Conservation (phyloP, 1,140 invertebrate genomes). For the Ericerus pela region DNA sequence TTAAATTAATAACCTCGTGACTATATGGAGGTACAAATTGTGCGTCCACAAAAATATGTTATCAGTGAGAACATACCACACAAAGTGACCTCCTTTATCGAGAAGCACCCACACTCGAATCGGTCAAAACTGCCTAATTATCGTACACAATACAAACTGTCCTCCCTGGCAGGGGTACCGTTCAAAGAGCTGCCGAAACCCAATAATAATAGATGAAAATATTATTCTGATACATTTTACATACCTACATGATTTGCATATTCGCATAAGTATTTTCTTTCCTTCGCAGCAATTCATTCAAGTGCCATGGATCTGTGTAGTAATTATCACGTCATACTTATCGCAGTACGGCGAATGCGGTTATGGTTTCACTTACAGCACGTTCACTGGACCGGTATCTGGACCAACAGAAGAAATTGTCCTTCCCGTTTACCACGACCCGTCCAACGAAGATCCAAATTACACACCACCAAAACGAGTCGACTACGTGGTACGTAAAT, state of each 20-base stretch:
- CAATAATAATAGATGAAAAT: too few relatives aligned
- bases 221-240: too few relatives aligned
- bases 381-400: slow-evolving; percentile 23
- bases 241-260: background rate
- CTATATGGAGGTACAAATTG: too few relatives aligned
- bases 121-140: too few relatives aligned
- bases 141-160: too few relatives aligned
- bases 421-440: background rate
- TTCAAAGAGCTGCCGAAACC: too few relatives aligned
- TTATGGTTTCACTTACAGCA: slow-evolving; percentile 19
- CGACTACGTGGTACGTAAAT: slow-evolving; percentile 23
- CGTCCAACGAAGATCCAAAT: slow-evolving; percentile 10
- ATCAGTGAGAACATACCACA: too few relatives aligned
- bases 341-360: background rate
- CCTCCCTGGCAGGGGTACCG: too few relatives aligned
- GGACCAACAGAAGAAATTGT: slow-evolving; percentile 20
- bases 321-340: background rate
- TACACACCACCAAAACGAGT: slow-evolving; percentile 13
- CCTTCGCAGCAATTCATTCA: background rate
- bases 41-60: too few relatives aligned
- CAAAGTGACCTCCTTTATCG: too few relatives aligned
- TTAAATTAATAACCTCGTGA: too few relatives aligned
- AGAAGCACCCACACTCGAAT: too few relatives aligned
- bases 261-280: background rate
- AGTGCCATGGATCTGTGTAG: slow-evolving; percentile 5